Evolutionary conservation across 1,140 invertebrate species (phyloP), one percentile per base, ranked within the genome.

Genomic region (Dicyema japonicum): DNA sequence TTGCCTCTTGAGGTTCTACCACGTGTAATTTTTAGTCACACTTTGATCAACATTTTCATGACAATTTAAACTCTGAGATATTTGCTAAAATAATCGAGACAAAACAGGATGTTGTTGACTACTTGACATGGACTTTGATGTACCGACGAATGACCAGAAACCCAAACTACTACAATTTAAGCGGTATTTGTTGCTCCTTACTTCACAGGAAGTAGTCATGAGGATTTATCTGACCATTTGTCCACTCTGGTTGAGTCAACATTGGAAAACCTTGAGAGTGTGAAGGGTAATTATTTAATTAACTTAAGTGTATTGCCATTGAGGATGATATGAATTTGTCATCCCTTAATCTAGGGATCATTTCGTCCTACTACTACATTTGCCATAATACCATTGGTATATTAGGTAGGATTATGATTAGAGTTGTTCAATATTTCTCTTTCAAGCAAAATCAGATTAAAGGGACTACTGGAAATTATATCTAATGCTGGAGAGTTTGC

Each of bases 41-140:
- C 54, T 53, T 90, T 37, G 80, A 97, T 56, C 80, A 92, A 41
- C 63, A 72, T 35, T 57, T 97, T 3, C 85, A 94, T 47, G 85
- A 97, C 58, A 88, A 97, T 52, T 88, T 97, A 46, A 94, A 94
- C 57, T 82, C 88, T 0, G 88, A 97, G 56, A 85, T 97, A 28
- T 82, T 94, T 0, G 94, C 85, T 1, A 90, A 92, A 56, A 94
- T 82, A 0, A 85, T 97, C 43, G 85, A 94, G 49, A 94, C 94
- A 54, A 97, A 97, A 50, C 88, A 97, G 47, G 88, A 97, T 50
- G 80, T 82, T 0, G 82, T 97, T 1, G 88, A 97, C 56, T 94
- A 94, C 41, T 56, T 99, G 2, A 97, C 88, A 0, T 99, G 88
- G 85, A 97, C 82, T 1, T 88, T 94, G 55, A 51, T 99, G 0